Evolutionary conservation across 1,140 invertebrate species (phyloP).

Genomic region (Rhagoletis pomonella): DNA sequence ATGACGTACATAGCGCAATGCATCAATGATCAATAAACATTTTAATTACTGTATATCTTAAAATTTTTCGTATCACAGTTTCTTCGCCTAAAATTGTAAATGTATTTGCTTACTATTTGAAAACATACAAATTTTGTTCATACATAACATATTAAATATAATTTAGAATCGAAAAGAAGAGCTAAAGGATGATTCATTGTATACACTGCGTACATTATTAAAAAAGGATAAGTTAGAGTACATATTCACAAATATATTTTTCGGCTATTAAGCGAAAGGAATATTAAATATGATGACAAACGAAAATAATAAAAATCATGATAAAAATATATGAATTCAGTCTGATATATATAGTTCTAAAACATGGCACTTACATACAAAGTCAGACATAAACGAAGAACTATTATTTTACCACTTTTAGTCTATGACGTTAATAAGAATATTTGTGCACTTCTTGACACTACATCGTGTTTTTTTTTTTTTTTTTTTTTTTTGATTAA

Average conservation of each 20-base stretch:
- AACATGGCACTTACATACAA: slow-evolving; percentile 22
- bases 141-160: background rate
- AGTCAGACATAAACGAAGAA: background rate
- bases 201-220: background rate
- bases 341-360: background rate
- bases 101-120: background rate
- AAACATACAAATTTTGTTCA: background rate
- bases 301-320: no score
- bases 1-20: no score
- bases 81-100: slow-evolving; percentile 26
- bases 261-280: background rate
- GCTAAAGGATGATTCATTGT: background rate
- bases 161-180: background rate
- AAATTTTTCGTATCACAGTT: slow-evolving; percentile 41
- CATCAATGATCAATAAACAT: no score
- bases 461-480: background rate
- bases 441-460: slow-evolving; percentile 5
- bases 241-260: background rate
- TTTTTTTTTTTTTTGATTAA: background rate
- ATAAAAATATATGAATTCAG: background rate
- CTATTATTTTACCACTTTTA: background rate
- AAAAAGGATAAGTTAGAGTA: background rate
- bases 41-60: no score
- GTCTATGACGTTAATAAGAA: background rate
- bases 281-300: no score